phyloP scores from a whole-genome alignment of 1,140 invertebrate genomes.

The Drosophila nigromelanica region DNA sequence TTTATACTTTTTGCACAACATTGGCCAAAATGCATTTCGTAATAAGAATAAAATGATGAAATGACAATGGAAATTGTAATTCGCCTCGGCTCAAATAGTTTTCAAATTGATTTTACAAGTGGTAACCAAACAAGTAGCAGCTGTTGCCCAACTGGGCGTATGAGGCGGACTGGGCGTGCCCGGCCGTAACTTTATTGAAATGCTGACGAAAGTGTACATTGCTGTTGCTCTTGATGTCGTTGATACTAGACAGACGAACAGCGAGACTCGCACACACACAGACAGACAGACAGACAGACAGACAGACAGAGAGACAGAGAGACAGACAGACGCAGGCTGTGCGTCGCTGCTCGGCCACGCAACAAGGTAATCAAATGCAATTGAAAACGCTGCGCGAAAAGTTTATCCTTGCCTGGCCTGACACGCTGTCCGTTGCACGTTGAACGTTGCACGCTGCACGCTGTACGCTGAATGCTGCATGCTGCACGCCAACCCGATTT shows the following conservation, averaged over 20 bases:
- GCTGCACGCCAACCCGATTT: conserved; percentile 49
- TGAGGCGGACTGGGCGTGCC: conserved; percentile 2
- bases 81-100: conserved; percentile 50
- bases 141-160: not conserved
- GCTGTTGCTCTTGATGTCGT: conserved; percentile 12
- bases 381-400: conserved; percentile 76
- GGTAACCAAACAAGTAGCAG: conserved; percentile 63
- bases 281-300: not conserved
- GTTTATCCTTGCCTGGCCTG: conserved; percentile 64
- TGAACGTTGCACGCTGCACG: not conserved
- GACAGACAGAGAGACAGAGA: too few relatives aligned
- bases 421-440: not conserved
- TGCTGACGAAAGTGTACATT: conserved; percentile 35
- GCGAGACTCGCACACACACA: not conserved
- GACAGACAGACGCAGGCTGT: not conserved
- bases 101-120: conserved; percentile 75
- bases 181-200: conserved; percentile 54
- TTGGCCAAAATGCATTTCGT: conserved; percentile 5
- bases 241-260: not conserved
- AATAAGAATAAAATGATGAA: conserved; percentile 44
- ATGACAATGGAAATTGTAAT: conserved; percentile 48
- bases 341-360: conserved; percentile 50
- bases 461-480: not conserved
- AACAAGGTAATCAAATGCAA: conserved; percentile 82
- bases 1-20: conserved; percentile 19